phyloP scores from a whole-genome alignment of 2,113 vertebrate species.

The Nothocercus julius region DNA sequence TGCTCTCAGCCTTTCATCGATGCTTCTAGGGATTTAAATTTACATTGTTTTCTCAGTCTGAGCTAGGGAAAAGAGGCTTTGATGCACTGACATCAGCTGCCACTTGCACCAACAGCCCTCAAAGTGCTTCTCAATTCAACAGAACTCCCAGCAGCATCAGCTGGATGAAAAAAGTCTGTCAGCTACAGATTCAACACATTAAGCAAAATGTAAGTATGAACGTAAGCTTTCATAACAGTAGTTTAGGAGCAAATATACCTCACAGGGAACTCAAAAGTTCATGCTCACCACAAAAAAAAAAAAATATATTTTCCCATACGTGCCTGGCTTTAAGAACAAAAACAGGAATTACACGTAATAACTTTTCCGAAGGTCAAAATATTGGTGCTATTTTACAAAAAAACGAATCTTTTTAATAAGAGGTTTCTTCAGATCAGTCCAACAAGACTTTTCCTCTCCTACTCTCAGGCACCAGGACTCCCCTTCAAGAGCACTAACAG shows the following conservation, averaged over 20 bases:
- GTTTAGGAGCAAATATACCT: conserved; percentile 30
- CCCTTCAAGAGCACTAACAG: neutral
- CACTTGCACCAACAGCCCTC: neutral
- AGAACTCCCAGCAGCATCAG: neutral
- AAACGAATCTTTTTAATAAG: neutral
- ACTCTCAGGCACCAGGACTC: neutral
- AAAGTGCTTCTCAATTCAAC: fast-evolving
- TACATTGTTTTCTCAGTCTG: neutral
- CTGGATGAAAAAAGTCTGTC: neutral
- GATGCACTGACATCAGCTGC: neutral
- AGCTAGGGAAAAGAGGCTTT: conserved; percentile 5
- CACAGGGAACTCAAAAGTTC: neutral
- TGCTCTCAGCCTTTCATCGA: neutral
- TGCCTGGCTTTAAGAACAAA: neutral
- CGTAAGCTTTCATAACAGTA: conserved; percentile 4
- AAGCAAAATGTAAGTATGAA: conserved; percentile 12
- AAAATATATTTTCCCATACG: neutral
- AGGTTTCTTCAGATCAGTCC: neutral
- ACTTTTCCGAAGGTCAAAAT: neutral
- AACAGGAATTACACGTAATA: neutral
- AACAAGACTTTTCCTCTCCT: neutral
- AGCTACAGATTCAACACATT: neutral
- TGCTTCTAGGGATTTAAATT: fast-evolving
- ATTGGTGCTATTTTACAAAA: neutral
- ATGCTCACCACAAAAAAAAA: neutral